Evolutionary conservation across 64 coral and sea anemone species (phyloP).

Genomic region (Montipora sp.): DNA sequence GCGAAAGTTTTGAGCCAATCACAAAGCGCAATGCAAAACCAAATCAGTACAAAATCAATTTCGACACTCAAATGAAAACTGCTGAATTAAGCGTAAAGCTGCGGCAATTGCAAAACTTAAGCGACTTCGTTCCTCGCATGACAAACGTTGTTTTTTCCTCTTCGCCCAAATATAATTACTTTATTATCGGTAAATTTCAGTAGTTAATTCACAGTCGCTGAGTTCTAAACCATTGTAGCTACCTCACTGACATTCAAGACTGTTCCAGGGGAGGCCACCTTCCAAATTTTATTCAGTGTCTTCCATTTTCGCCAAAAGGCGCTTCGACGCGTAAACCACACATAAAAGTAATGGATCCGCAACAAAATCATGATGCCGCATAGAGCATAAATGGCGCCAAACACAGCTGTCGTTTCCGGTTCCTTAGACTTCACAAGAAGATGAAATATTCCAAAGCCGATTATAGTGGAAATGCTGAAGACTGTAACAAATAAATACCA

Average conservation of each 20-base stretch:
- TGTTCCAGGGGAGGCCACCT: constrained; percentile 15
- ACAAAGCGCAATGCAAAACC: neutral
- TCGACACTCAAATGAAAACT: neutral
- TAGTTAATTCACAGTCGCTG: neutral
- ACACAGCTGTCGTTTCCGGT: constrained; percentile 61
- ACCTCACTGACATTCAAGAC: constrained; percentile 37
- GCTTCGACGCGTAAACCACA: constrained; percentile 82
- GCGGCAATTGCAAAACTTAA: too few species aligned
- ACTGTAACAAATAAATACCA: constrained; percentile 86
- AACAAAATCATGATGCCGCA: constrained; percentile 78
- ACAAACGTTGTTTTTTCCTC: too few species aligned
- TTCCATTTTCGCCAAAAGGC: constrained; percentile 82
- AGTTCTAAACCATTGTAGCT: constrained; percentile 12
- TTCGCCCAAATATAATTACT: too few species aligned
- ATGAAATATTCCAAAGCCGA: constrained; percentile 88
- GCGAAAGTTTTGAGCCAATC: neutral
- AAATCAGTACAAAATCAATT: neutral
- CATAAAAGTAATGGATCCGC: constrained; percentile 83
- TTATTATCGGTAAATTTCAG: too few species aligned
- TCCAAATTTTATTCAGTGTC: constrained; percentile 74
- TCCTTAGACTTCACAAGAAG: constrained; percentile 61
- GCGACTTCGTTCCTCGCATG: too few species aligned
- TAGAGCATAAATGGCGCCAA: constrained; percentile 83
- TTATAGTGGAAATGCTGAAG: constrained; percentile 75
- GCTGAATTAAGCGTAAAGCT: neutral